These are phyloP conservation scores for Venustaconcha ellipsiformis DNA, from an alignment of 1,140 invertebrate genomes.

Conservation along the genomic window DNA sequence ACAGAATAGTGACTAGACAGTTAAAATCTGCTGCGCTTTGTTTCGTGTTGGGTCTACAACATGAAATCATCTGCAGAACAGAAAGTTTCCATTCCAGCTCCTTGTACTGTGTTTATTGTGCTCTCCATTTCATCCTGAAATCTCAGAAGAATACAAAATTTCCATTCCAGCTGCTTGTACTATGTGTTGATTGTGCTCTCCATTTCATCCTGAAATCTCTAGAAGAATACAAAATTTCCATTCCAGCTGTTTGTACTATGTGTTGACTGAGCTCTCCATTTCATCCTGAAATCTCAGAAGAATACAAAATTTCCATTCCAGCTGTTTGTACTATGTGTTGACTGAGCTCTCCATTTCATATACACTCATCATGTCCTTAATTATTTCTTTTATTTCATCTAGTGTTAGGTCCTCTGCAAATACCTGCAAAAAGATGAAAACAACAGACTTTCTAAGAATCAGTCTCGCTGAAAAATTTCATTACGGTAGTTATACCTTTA, in stretches of 20 bases:
- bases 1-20: no score
- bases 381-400: constrained; percentile 37
- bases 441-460: background rate
- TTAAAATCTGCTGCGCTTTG: no score
- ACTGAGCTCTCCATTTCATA: constrained; percentile 38
- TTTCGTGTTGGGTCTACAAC: no score
- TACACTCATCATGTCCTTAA: constrained; percentile 37
- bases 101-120: background rate
- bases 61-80: no score
- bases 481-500: no score
- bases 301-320: no score
- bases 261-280: constrained; percentile 15
- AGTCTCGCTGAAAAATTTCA: background rate
- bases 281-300: constrained; percentile 18
- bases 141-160: no score
- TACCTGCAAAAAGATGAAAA: constrained; percentile 32
- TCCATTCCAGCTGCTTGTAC: no score
- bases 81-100: no score
- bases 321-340: no score
- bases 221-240: no score
- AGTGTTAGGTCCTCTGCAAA: constrained; percentile 38
- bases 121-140: constrained; percentile 34
- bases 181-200: constrained; percentile 14
- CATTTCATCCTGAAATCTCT: constrained; percentile 24
- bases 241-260: no score